phyloP scores from a whole-genome alignment of 2,888 invertebrate genomes.

The Plusia festucae region DNA sequence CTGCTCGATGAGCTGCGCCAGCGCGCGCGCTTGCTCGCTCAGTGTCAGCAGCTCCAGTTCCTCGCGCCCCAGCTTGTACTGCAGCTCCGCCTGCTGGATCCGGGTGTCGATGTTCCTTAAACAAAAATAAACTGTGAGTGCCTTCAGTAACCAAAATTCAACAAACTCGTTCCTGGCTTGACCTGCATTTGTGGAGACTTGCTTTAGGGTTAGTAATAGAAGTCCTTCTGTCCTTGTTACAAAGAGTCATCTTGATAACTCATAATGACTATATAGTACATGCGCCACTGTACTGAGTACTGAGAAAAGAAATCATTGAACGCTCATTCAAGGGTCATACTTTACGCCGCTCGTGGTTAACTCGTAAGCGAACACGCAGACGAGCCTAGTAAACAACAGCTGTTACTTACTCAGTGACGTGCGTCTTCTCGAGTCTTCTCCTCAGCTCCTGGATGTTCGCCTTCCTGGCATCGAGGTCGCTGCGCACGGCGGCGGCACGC shows the following conservation, averaged over 20 bases:
- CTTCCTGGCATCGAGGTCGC: conserved; percentile 94
- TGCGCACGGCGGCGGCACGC: conserved; percentile 83
- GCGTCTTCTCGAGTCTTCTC: conserved; percentile 94
- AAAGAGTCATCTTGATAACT: no score
- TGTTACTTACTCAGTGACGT: conserved; percentile 94
- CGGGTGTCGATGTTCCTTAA: conserved; percentile 95
- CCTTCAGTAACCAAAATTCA: background rate
- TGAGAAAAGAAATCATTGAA: no score
- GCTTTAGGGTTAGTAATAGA: no score
- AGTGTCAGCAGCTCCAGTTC: conserved; percentile 95
- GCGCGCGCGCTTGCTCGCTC: conserved; percentile 94
- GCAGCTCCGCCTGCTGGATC: conserved; percentile 97
- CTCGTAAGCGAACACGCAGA: no score
- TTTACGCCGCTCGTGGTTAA: no score
- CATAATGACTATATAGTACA: no score
- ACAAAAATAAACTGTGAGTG: background rate
- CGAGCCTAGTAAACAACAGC: background rate
- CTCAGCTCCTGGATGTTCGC: conserved; percentile 95
- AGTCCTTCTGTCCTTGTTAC: no score
- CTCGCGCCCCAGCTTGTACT: conserved; percentile 96
- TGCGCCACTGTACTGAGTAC: no score
- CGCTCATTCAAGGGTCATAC: no score
- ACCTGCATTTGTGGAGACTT: no score
- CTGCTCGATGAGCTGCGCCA: conserved; percentile 94
- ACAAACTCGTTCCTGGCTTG: background rate